Conservation (phyloP, 2,888 invertebrate species). For the Aphodius granarius region DNA sequence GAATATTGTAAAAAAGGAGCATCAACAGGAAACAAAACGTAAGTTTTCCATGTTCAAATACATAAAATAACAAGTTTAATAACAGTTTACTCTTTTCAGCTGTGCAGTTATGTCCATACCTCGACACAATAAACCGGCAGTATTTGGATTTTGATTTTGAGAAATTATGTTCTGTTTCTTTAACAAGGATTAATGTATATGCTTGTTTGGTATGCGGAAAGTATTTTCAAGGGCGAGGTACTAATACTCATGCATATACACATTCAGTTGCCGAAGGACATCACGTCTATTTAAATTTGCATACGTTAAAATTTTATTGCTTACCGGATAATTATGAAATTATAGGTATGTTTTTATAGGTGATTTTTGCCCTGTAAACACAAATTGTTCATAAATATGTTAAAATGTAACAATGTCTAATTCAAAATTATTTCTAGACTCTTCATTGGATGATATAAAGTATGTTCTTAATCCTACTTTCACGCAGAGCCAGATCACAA, state of each 20-base stretch:
- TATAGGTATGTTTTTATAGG: constrained; percentile 67
- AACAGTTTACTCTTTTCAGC: constrained; percentile 19
- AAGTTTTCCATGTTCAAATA: neutral
- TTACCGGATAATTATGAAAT: constrained; percentile 99
- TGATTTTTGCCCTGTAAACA: no score
- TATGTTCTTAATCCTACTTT: constrained; percentile 98
- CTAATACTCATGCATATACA: constrained; percentile 97
- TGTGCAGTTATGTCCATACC: constrained; percentile 80
- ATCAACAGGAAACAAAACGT: neutral
- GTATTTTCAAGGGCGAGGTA: constrained; percentile 96
- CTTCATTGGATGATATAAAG: constrained; percentile 96
- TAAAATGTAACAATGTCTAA: neutral
- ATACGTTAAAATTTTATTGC: constrained; percentile 97
- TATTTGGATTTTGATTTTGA: constrained; percentile 99
- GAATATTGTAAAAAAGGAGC: neutral
- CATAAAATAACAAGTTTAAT: neutral
- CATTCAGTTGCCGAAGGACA: constrained; percentile 98
- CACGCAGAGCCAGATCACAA: constrained; percentile 76
- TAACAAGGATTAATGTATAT: constrained; percentile 98
- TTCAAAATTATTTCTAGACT: constrained; percentile 64
- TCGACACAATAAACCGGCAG: constrained; percentile 97
- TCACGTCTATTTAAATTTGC: constrained; percentile 96
- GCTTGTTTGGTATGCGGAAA: constrained; percentile 99
- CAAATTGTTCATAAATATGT: no score
- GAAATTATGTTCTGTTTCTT: constrained; percentile 95